Base-by-base conservation (phyloP, 2,113 vertebrate species). In the Cygnus buccinator region DNA sequence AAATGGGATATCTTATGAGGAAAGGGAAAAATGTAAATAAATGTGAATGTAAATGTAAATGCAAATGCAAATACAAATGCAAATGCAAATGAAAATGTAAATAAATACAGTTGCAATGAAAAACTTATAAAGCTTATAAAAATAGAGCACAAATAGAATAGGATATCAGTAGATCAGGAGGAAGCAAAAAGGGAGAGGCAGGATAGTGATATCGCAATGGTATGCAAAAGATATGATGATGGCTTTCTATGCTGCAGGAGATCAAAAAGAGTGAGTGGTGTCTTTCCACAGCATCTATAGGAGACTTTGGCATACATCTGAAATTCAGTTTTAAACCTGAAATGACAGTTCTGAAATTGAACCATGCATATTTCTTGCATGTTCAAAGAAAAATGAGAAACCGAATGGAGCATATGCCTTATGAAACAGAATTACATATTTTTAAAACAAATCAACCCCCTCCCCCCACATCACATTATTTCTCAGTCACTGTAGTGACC, bases 261-360 rank as follows among this genome's bases (percentile, higher is more conserved):
- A 75, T 93, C 50, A 93, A 75, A 93, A 44, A 71, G n/a, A 61
- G 5, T 25, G 33, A 59, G 26, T 13, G 19, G 9, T 62, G 12
- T 70, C 77, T 88, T 90, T 61, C 37, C 19, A 5, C 46, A 61
- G 3, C 8, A 75, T 80, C 67, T 52, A 35, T 6, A 57, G 46
- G 10, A 74, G 43, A 82, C 13, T 65, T 59, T 50, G 50, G 8
- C 39, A 89, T 26, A 31, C 26, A 78, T 84, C 74, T 78, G 86
- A 92, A 96, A 91, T 92, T 84, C 76, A 52, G 14, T 77, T 94
- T 95, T 67, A 89, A 89, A 94, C 3, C 13, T 68, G 48, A 80
- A 84, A 81, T 59, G 37, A 92, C 43, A 82, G 43, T 52, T 93
- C 65, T 93, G 46, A 87, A 92, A 77, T 43, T 59, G 15, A 84